Evolutionary conservation across 2,113 vertebrate species (phyloP), one percentile per base, ranked within the genome.

Genomic region (Maccullochella peelii): DNA sequence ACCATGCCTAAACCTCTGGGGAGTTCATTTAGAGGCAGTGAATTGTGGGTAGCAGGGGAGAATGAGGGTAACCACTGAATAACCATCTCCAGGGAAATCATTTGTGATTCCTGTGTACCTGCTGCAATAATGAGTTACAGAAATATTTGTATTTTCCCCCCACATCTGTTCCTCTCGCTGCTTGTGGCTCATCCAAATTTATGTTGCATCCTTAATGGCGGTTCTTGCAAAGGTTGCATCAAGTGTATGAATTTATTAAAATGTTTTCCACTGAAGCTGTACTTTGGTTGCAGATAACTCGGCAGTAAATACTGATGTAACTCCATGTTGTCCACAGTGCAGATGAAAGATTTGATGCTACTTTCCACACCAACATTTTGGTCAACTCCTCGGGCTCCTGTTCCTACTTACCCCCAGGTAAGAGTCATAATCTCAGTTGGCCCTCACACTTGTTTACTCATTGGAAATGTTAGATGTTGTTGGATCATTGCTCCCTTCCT

Each of bases 341-440:
- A 21, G 97, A 99, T 69, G 97, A 99, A 90, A 94, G 96, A 40
- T 99, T 98, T 79, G 97, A 99, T 86, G 97, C 97, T 65, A 97
- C 97, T 0, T 98, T 97, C 94, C 97, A 97, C 85, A 98, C 97
- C 88, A 99, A 99, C 1, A 95, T 99, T 86, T 61, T 99, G 88
- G 97, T 99, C 88, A 95, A 96, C 82, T 95, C 96, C 52, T 95
- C 96, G 0, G 98, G 98, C 25, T 76, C 94, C 7, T 99, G 98
- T 82, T 94, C 96, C 14, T 98, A 97, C 86, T 75, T 99, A 30
- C 97, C 98, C 66, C 98, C 98, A 97, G 98, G 98, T 99, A 96
- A 94, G 95, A 65, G 54, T 42, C 33, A 20, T 9, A 52, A 58
- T 1, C n/a, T 50, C n/a, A 27, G 15, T 58, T 5, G 27, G 21